Conservation (phyloP, 2,113 vertebrate genomes). For the Callipepla squamata region DNA sequence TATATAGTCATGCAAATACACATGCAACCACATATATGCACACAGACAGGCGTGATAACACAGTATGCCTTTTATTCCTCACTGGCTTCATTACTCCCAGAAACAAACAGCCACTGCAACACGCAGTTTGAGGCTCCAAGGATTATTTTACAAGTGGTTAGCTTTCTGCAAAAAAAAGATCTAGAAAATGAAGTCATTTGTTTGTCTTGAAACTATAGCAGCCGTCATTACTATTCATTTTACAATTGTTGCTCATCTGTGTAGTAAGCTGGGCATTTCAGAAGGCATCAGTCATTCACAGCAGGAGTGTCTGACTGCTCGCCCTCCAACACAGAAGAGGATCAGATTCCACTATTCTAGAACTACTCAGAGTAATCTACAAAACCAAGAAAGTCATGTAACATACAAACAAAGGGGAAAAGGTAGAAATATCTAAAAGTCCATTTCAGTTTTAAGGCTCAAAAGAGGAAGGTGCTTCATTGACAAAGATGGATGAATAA, state of each 20-base stretch:
- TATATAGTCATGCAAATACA: background rate
- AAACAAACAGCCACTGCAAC: background rate
- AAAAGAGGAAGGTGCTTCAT: background rate
- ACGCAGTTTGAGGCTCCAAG: background rate
- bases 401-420: background rate
- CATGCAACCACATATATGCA: background rate
- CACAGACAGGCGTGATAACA: background rate
- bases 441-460: background rate
- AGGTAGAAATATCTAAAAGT: background rate
- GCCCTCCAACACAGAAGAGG: background rate
- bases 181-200: background rate
- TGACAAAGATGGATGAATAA: background rate
- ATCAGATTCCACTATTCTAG: background rate
- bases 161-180: background rate
- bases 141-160: background rate
- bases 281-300: background rate
- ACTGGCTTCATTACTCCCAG: background rate
- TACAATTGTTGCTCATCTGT: background rate
- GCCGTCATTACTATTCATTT: background rate
- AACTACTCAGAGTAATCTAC: background rate
- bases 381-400: background rate
- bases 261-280: background rate
- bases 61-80: background rate
- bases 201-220: background rate
- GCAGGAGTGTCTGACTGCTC: background rate